These are phyloP conservation scores for Pseudobourletiella spinata DNA, from an alignment of 1,140 invertebrate genomes.

Conservation along the genomic window DNA sequence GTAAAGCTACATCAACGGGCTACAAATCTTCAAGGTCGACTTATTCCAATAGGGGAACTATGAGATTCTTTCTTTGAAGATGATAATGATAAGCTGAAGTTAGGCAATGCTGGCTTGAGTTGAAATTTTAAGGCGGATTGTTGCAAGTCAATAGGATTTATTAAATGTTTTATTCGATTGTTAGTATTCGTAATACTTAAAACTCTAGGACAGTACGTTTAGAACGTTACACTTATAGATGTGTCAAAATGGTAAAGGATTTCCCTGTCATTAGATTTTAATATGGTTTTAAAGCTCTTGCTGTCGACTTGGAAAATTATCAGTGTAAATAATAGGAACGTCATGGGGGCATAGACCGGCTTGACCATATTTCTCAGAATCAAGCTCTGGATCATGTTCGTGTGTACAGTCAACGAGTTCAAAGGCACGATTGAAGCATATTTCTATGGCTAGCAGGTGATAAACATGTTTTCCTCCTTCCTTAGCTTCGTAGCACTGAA, in stretches of 20 bases:
- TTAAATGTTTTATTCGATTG: no score
- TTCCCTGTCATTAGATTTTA: not conserved
- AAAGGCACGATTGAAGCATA: slow-evolving; percentile 25
- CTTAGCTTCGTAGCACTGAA: slow-evolving; percentile 27
- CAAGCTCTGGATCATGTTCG: not conserved
- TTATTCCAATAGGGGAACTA: not conserved
- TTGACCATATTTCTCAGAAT: not conserved
- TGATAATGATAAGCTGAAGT: no score
- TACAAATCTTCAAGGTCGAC: not conserved
- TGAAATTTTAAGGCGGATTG: no score
- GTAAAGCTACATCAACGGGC: not conserved
- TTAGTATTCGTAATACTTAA: no score
- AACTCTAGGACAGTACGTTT: not conserved
- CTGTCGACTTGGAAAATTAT: slow-evolving; percentile 12
- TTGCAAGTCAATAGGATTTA: no score
- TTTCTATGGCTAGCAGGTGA: slow-evolving; percentile 30
- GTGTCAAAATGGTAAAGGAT: not conserved
- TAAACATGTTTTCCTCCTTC: slow-evolving; percentile 4
- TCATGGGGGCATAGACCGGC: slow-evolving; percentile 1
- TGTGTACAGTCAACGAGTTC: slow-evolving; percentile 21
- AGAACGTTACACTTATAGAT: not conserved
- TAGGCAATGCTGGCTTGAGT: no score
- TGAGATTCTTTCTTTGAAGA: no score
- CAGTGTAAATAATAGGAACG: slow-evolving; percentile 6
- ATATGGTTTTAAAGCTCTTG: not conserved